A percentile compares a stretch with the other conserved stretches of the same genome.
Conservation (phyloP, 2,113 vertebrate species). For the Amazona guildingii region DNA sequence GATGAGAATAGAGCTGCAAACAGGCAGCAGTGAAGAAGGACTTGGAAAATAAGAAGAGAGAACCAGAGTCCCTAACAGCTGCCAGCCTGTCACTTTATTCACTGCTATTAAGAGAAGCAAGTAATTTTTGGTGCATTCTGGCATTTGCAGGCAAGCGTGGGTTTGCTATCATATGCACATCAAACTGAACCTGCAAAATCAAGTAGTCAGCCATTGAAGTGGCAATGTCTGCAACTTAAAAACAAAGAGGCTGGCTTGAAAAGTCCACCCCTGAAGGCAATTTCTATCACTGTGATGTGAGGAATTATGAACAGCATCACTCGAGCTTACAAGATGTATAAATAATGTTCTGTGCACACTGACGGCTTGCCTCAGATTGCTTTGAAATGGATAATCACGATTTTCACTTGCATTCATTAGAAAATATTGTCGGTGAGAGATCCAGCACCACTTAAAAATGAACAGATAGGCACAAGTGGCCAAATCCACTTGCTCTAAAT, state of each 20-base stretch:
- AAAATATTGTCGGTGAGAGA: neutral
- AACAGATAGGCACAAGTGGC: neutral
- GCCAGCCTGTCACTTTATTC: neutral
- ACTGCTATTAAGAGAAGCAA: neutral
- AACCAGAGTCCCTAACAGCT: neutral
- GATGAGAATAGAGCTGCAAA: neutral
- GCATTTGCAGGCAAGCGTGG: neutral
- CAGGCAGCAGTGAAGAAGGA: neutral
- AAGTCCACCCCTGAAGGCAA: neutral
- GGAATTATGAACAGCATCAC: neutral
- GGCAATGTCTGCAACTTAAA: neutral
- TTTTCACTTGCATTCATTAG: constrained; percentile 30
- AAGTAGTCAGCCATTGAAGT: neutral
- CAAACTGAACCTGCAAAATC: constrained; percentile 33
- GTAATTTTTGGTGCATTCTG: constrained; percentile 2
- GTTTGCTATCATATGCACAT: neutral
- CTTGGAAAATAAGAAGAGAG: neutral
- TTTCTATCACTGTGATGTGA: neutral
- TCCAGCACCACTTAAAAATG: neutral
- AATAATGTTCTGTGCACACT: neutral
- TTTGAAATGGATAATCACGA: constrained; percentile 38
- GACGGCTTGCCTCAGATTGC: neutral
- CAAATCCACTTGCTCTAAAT: neutral
- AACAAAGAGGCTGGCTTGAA: neutral
- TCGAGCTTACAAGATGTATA: neutral